Evolutionary conservation across 2,113 vertebrate species (phyloP), one percentile per base, ranked within the genome.

Genomic region (Oryzias melastigma): DNA sequence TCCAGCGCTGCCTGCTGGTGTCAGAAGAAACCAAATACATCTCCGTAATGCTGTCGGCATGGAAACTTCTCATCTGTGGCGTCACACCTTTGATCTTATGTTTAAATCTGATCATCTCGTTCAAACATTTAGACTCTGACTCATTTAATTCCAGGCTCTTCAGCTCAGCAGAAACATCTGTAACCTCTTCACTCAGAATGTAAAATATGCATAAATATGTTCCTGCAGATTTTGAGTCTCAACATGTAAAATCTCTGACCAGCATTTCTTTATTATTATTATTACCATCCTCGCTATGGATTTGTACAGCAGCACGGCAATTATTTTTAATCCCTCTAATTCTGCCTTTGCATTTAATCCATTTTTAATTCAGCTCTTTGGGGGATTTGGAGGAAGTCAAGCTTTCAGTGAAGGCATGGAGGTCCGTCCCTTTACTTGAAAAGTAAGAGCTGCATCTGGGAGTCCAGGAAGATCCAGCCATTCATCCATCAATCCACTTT

Each of bases 241-340:
- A 62, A 78, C 57, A 48, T 52, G 63, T 48, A 68, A 56, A 73
- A 71, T 69, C 74, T 71, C 40, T 60, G 71, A 55, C 71, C 64
- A 76, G 66, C 78, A 44, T 52, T 75, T 64, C 71, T 65, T 68
- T 82, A 74, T 74, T 68, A 40, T 71, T 67, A 65, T 82, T 78
- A 71, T 64, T 45, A 71, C 45, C 65, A 75, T 58, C 20, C 78
- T 78, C 66, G 66, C 75, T 50, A 55, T 65, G 77, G 79, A 84
- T 86, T 81, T 82, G 66, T 64, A 20, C 60, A 20, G 18, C 20
- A 17, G 73, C 51, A 80, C 10, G 25, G 66, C 48, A 79, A 80
- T 73, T 50, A 50, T 52, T 70, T 73, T 71, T 83, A 83, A 83
- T 87, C 82, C 82, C 64, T 48, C 73, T 73, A 73, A 80, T 75